phyloP scores from a whole-genome alignment of 1,140 invertebrate genomes.

The Bombus haemorrhoidalis region DNA sequence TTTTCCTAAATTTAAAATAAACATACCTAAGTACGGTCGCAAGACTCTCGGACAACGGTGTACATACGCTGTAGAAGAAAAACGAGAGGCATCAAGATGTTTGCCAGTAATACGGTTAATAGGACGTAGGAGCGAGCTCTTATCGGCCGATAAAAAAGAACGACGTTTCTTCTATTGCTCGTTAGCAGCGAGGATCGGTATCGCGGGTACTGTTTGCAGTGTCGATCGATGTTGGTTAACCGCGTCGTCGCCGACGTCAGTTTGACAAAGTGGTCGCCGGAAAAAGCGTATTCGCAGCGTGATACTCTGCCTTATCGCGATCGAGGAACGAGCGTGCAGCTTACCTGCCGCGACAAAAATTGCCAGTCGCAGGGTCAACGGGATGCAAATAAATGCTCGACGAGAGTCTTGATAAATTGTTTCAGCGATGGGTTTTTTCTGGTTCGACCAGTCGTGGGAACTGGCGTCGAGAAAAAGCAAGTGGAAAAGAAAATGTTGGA shows the following conservation, averaged over 20 bases:
- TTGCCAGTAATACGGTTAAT: background rate
- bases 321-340: background rate
- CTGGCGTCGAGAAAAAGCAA: background rate
- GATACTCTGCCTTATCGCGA: too few species aligned
- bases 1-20: too few species aligned
- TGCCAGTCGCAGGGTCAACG: background rate
- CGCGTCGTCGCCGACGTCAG: background rate
- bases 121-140: background rate
- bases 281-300: background rate
- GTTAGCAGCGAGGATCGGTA: too few species aligned
- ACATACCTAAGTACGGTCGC: too few species aligned
- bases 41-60: too few species aligned
- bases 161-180: background rate
- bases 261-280: background rate
- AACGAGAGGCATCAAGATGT: background rate
- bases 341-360: background rate
- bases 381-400: slow-evolving; percentile 24
- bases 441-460: background rate
- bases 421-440: background rate
- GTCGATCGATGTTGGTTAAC: slow-evolving; percentile 16
- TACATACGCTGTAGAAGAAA: too few species aligned
- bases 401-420: slow-evolving; percentile 12
- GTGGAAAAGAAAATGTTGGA: background rate
- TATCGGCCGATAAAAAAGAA: background rate
- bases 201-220: background rate